Base-by-base conservation (phyloP, 2,113 vertebrate genomes). In the Ciconia boyciana region DNA sequence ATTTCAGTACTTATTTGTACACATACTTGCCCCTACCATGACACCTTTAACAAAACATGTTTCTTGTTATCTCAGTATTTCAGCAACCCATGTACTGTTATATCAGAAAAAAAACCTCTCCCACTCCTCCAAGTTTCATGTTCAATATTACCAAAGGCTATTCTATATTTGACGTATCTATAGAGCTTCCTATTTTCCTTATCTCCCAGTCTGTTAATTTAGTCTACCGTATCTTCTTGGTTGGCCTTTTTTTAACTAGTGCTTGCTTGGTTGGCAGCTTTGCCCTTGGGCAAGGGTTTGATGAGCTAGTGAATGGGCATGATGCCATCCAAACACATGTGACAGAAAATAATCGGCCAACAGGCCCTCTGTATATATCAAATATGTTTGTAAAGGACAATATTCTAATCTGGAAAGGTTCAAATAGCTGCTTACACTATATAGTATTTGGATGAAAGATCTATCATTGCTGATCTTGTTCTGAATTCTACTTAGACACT, bases 301-400 rank as follows among this genome's bases (percentile, higher is more conserved):
- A 92, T 87, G 83, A 94, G 77, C 21, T 87, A 76, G 22, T 82
- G 64, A 93, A 72, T 43, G n/a, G 89, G 93, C 92, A 93, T 36
- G n/a, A 72, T 94, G 89, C 91, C 95, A 92, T 94, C 21, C 57
- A 95, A 92, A 89, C 95, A 97, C 92, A 96, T 84, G 86, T 89
- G 91, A 87, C n/a, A 64, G 86, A 91, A 92, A 92, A 68, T 90
- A 78, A 86, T 94, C 65, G 89, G 31, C 52, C n/a, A 78, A 84
- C 20, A 84, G 71, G 9, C 43, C 6, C n/a, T 79, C 55, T 75
- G 24, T 89, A 81, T 90, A 34, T 91, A 82, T 91, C 76, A 89
- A 60, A 82, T 48, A 43, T 76, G 16, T 82, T 75, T 89, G 26
- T 89, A 95, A 93, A 91, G n/a, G 48, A 29, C 48, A 96, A 68